phyloP scores from a whole-genome alignment of 2,797 vertebrate species.

The Psittacula derbiana region DNA sequence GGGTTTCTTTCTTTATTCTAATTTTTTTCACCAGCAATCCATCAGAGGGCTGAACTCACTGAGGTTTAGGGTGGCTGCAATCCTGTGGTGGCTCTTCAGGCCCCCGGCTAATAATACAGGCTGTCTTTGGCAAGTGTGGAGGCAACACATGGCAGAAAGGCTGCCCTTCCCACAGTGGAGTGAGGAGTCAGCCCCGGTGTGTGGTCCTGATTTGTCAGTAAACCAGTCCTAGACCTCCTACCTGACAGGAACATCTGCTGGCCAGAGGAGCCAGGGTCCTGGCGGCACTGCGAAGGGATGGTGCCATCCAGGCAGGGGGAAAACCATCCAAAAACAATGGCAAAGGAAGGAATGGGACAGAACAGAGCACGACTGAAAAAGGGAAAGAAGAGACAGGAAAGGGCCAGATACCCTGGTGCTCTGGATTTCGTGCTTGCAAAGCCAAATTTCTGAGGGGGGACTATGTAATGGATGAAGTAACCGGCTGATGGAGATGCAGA shows the following conservation, averaged over 20 bases:
- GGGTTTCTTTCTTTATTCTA: neutral
- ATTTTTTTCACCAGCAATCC: neutral
- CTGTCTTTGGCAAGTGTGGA: neutral
- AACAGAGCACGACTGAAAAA: neutral
- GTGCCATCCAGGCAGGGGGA: neutral
- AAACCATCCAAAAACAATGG: fast-evolving
- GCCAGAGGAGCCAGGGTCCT: neutral
- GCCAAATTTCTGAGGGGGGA: neutral
- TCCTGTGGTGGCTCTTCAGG: neutral
- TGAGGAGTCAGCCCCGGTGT: neutral
- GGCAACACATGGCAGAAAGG: neutral
- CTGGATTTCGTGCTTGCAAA: neutral
- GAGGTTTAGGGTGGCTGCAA: neutral
- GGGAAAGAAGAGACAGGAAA: neutral
- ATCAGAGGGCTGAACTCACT: fast-evolving
- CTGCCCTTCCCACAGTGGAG: neutral
- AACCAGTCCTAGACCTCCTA: neutral
- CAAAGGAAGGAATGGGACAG: neutral
- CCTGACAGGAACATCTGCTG: neutral
- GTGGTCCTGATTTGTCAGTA: neutral
- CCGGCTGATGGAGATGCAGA: fast-evolving
- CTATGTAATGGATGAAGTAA: fast-evolving
- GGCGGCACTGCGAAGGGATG: fast-evolving
- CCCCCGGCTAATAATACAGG: fast-evolving
- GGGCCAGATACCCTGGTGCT: neutral